Evolutionary conservation across 2,113 vertebrate species (phyloP).

Genomic region (Hippocampus guttulatus): DNA sequence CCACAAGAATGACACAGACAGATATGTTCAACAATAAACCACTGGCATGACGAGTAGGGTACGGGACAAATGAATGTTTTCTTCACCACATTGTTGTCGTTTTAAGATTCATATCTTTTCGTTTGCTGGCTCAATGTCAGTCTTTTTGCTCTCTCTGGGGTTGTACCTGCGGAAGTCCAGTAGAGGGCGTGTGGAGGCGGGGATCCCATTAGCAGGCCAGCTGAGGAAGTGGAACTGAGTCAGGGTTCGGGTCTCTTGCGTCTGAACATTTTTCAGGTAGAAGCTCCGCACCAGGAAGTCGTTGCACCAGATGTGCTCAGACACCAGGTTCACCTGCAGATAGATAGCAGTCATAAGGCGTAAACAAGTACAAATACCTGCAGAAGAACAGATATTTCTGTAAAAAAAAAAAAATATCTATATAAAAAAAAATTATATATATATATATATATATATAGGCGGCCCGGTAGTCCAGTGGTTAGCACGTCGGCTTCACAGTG

Average conservation of each 20-base stretch:
- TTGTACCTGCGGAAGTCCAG: slow-evolving; percentile 94
- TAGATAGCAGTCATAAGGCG: neutral
- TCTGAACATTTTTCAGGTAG: slow-evolving; percentile 97
- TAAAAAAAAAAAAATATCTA: too few relatives aligned
- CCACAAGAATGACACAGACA: slow-evolving; percentile 91
- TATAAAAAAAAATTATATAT: too few relatives aligned
- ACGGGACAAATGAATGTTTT: neutral
- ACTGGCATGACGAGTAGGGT: slow-evolving; percentile 16
- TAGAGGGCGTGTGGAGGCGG: slow-evolving; percentile 87
- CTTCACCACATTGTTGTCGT: neutral
- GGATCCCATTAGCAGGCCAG: slow-evolving; percentile 94
- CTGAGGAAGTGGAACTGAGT: slow-evolving; percentile 99
- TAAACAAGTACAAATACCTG: neutral
- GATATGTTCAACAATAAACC: slow-evolving; percentile 66
- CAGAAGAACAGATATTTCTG: too few relatives aligned
- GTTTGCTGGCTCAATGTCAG: neutral
- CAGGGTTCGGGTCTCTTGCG: slow-evolving; percentile 93
- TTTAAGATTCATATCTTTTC: slow-evolving; percentile 1
- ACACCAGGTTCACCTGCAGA: slow-evolving; percentile 92
- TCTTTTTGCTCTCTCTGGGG: neutral
- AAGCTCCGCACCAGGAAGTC: slow-evolving; percentile 98
- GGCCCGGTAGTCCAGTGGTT: too few relatives aligned
- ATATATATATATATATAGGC: too few relatives aligned
- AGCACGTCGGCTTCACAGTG: too few relatives aligned
- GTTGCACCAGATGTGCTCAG: slow-evolving; percentile 98